Evolutionary conservation across 1,140 invertebrate genomes (phyloP).

Genomic region (Semibalanus balanoides): DNA sequence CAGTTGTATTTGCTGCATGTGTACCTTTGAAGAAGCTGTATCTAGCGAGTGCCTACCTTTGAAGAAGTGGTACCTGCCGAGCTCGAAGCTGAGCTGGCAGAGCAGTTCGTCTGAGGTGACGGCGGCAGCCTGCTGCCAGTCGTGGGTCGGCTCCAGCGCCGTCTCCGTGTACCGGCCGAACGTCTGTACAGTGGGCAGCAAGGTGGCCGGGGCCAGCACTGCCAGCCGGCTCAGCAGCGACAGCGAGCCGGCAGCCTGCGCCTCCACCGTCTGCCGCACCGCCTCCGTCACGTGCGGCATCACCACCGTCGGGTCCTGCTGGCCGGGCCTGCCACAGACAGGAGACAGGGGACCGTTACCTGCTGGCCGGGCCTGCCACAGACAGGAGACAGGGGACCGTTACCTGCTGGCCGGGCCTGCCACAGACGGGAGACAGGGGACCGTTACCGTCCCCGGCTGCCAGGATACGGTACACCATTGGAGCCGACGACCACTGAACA

Average conservation of each 20-base stretch:
- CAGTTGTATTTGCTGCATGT: no score
- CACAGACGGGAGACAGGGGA: constrained; percentile 5
- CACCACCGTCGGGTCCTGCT: constrained; percentile 32
- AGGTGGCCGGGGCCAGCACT: background rate
- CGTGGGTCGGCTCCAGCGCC: background rate
- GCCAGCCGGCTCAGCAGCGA: constrained; percentile 27
- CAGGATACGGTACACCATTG: no score
- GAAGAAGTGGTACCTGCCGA: background rate
- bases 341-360: constrained; percentile 19
- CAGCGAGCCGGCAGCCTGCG: constrained; percentile 28
- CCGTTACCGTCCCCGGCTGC: no score
- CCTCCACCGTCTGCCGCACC: constrained; percentile 33
- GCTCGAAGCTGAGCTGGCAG: background rate
- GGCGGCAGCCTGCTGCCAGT: background rate
- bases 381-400: constrained; percentile 5
- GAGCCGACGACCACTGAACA: no score
- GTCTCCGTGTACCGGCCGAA: background rate
- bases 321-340: constrained; percentile 28
- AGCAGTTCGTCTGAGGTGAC: background rate
- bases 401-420: constrained; percentile 34
- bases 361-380: constrained; percentile 32
- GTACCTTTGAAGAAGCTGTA: no score
- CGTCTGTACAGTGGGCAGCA: background rate
- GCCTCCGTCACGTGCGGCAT: constrained; percentile 30
- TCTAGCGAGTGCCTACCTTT: background rate